These are phyloP conservation scores for Odontophorus gujanensis DNA, from an alignment of 2,113 vertebrate genomes.

Conservation along the genomic window DNA sequence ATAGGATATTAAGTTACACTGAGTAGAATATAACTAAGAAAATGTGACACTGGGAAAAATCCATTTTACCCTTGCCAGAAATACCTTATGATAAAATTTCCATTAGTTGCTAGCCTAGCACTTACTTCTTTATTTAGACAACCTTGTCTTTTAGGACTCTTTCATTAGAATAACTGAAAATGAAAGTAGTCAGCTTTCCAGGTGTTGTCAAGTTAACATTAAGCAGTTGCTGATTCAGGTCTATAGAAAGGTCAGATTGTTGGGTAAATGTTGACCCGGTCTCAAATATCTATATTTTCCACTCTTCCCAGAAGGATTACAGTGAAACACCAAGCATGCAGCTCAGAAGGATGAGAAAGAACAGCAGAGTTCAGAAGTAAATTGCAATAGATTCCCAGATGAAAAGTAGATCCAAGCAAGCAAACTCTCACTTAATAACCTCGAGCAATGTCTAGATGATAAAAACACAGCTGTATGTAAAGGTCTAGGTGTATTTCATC, in stretches of 20 bases:
- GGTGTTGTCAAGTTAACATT: background rate
- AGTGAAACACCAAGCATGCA: background rate
- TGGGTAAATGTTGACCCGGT: background rate
- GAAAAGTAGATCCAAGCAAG: background rate
- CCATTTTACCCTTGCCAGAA: background rate
- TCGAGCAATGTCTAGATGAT: background rate
- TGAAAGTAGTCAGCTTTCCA: background rate
- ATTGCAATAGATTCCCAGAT: background rate
- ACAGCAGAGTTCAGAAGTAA: background rate
- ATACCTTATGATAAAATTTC: background rate
- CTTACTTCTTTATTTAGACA: background rate
- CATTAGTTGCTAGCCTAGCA: background rate
- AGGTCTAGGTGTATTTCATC: background rate
- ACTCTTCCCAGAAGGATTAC: background rate
- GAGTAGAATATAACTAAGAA: background rate
- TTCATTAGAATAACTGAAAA: background rate
- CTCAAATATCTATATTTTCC: background rate
- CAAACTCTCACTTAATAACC: background rate
- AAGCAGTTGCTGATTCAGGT: background rate
- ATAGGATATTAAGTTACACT: background rate
- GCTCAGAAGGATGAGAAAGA: background rate
- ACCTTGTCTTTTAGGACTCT: background rate
- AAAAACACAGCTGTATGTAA: background rate
- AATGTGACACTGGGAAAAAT: background rate
- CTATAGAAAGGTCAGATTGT: background rate